A percentile compares a stretch with the other conserved stretches of the same genome.
phyloP scores from a whole-genome alignment of 2,888 invertebrate genomes.

The Xestia xanthographa region DNA sequence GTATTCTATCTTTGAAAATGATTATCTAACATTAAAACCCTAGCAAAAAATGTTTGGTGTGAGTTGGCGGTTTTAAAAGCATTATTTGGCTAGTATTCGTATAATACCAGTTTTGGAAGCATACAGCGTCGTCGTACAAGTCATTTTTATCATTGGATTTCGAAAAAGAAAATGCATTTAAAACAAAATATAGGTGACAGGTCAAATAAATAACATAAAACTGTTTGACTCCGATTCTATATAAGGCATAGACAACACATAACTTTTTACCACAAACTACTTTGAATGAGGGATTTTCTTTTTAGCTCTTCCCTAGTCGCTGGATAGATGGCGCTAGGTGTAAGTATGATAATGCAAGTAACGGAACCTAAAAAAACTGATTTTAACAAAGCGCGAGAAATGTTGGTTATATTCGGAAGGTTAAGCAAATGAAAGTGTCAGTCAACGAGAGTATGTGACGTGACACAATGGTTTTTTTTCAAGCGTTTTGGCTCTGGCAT shows the following conservation, averaged over 20 bases:
- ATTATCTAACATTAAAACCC: background rate
- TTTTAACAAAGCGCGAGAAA: too few species aligned
- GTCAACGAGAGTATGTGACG: too few species aligned
- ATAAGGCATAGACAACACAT: slow-evolving; percentile 41
- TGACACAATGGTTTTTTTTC: too few species aligned
- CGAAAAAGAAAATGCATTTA: slow-evolving; percentile 32
- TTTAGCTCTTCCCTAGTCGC: too few species aligned
- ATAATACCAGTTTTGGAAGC: slow-evolving; percentile 1
- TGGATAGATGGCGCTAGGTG: too few species aligned
- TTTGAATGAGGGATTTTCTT: too few species aligned
- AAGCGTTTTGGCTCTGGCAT: too few species aligned
- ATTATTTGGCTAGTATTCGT: background rate
- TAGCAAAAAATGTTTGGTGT: background rate
- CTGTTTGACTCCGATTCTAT: slow-evolving; percentile 30
- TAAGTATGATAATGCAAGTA: too few species aligned
- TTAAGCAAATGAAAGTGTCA: too few species aligned
- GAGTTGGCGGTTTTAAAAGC: background rate
- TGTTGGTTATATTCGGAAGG: too few species aligned
- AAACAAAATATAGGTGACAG: slow-evolving; percentile 41
- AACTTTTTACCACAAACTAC: slow-evolving; percentile 59
- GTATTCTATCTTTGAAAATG: background rate
- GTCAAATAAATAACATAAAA: slow-evolving; percentile 57
- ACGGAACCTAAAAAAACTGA: too few species aligned
- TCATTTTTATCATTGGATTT: slow-evolving; percentile 9
- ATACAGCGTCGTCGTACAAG: slow-evolving; percentile 2